Evolutionary conservation across 2,113 vertebrate genomes (phyloP), one percentile per base, ranked within the genome.

Genomic region (Strix uralensis): DNA sequence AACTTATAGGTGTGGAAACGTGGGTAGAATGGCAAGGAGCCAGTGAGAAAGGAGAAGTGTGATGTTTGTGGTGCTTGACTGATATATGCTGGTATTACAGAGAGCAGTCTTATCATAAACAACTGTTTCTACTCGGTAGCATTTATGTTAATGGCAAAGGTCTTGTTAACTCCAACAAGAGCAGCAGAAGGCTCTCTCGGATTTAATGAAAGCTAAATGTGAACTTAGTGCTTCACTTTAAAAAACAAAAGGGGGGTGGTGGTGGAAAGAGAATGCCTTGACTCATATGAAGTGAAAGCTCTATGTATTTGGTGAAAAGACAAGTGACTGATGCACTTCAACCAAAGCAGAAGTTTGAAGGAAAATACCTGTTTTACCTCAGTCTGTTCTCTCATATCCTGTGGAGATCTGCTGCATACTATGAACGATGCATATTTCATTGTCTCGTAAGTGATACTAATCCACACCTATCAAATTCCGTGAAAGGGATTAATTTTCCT

Each of bases 401-500:
- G 6, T 47, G 54, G 71, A 71, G 66, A 54, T 75, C 34, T 79
- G 17, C 6, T 69, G 17, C n/a, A 22, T 80, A 47, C 67, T 81
- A 17, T 84, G 62, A 82, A 80, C 18, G 7, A 58, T 77, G 49
- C 1, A 1, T 51, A 19, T 89, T 86, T 79, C 25, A 7, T 92
- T 87, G 62, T 69, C 77, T 94, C 62, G 1, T 63, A 83, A 95
- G 49, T 26, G 42, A 86, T 89, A 86, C 40, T 62, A 69, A 94
- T 92, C 82, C 73, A 81, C 75, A 91, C 77, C 54, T 67, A 82
- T 90, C 54, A 94, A 81, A 86, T 87, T 81, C 54, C 3, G 3
- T 86, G 52, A 82, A 95, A 71, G 69, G 42, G 38, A 93, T 97
- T 96, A 79, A 86, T 93, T 96, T 96, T 86, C 66, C 58, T 95